Evolutionary conservation across 2,888 invertebrate species (phyloP).

Genomic region (Parasteatoda lunata): DNA sequence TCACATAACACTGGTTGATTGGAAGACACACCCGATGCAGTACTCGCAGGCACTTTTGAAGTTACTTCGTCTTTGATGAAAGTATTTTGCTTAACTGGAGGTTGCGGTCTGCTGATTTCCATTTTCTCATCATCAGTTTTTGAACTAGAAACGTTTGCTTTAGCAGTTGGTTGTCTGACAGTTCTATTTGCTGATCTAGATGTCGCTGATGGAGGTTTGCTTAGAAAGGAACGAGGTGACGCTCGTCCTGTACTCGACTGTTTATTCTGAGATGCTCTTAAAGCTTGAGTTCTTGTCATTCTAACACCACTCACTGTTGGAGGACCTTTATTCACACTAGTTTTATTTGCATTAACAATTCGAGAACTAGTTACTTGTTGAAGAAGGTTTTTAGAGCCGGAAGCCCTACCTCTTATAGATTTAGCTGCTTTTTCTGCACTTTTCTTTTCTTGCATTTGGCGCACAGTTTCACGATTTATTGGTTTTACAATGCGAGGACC

Average conservation of each 20-base stretch:
- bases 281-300: slow-evolving; percentile 66
- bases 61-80: slow-evolving; percentile 86
- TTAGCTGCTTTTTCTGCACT: slow-evolving; percentile 53
- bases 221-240: slow-evolving; percentile 61
- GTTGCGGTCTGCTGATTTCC: slow-evolving; percentile 75
- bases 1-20: slow-evolving; percentile 14
- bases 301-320: slow-evolving; percentile 61
- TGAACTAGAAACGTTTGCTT: slow-evolving; percentile 9
- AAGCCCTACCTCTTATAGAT: slow-evolving; percentile 52
- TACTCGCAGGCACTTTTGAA: slow-evolving; percentile 61
- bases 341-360: slow-evolving; percentile 27
- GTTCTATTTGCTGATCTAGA: slow-evolving; percentile 9
- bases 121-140: slow-evolving; percentile 1
- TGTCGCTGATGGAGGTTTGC: slow-evolving; percentile 46
- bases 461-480: slow-evolving; percentile 63
- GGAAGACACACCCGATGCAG: slow-evolving; percentile 7
- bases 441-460: slow-evolving; percentile 68
- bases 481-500: slow-evolving; percentile 78
- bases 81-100: slow-evolving; percentile 88
- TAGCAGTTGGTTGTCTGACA: not conserved
- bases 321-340: slow-evolving; percentile 29
- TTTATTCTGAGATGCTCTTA: slow-evolving; percentile 66
- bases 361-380: slow-evolving; percentile 53
- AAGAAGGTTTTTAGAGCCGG: slow-evolving; percentile 38
- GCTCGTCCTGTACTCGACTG: slow-evolving; percentile 36